phyloP scores from a whole-genome alignment of 2,797 vertebrate species.

The Epinephelus awoara region DNA sequence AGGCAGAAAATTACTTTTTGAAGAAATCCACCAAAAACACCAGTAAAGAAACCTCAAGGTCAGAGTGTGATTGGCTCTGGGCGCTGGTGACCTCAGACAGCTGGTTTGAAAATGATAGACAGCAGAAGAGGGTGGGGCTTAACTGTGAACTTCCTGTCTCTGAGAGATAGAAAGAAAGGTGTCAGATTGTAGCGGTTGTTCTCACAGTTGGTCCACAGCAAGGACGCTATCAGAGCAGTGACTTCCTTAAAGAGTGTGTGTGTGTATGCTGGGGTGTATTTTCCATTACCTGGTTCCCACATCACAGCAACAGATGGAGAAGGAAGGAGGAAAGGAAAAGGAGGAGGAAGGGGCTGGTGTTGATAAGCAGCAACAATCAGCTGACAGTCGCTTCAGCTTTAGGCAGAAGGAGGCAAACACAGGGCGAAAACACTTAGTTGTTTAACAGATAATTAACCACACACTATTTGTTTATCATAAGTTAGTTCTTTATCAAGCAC shows the following conservation, averaged over 20 bases:
- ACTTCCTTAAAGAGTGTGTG: not conserved
- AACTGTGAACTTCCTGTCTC: constrained; percentile 10
- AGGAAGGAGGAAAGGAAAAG: not conserved
- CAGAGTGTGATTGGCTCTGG: not conserved
- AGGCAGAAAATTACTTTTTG: constrained; percentile 18
- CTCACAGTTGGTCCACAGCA: not conserved
- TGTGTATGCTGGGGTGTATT: not conserved
- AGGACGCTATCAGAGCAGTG: constrained; percentile 21
- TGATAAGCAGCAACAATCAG: constrained; percentile 16
- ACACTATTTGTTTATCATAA: too few relatives aligned
- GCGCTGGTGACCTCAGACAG: not conserved
- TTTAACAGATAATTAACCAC: too few relatives aligned
- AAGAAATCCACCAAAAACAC: not conserved
- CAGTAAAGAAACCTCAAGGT: constrained; percentile 5
- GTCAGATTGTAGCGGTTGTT: not conserved
- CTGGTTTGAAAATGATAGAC: constrained; percentile 7
- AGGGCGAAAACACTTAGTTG: too few relatives aligned
- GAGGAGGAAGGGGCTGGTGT: not conserved
- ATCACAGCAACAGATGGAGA: constrained; percentile 33
- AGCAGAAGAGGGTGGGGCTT: not conserved
- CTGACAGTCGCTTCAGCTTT: not conserved
- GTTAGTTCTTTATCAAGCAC: not conserved
- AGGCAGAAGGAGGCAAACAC: not conserved
- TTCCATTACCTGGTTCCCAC: constrained; percentile 57
- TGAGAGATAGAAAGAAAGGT: not conserved